A percentile compares a stretch with the other conserved stretches of the same genome.
phyloP scores from a whole-genome alignment of 2,797 vertebrate species.

The Anolis apletophallus region DNA sequence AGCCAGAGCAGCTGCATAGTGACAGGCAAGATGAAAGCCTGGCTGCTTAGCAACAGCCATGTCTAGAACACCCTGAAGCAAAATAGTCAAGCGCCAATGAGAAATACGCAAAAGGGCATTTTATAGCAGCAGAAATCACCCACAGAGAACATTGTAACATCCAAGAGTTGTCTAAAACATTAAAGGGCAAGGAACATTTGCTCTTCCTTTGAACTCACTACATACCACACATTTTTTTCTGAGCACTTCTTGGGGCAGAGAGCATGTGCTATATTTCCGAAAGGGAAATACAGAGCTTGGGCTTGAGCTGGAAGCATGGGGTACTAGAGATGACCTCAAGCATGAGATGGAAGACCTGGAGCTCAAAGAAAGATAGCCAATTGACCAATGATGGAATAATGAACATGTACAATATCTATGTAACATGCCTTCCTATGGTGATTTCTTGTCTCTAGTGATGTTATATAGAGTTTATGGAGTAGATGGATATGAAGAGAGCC shows the following conservation, averaged over 20 bases:
- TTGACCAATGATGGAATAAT: background rate
- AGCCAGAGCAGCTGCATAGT: constrained; percentile 42
- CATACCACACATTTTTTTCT: background rate
- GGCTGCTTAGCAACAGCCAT: constrained; percentile 62
- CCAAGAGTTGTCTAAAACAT: constrained; percentile 35
- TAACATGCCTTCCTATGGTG: background rate
- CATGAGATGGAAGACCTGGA: background rate
- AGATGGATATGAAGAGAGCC: no score
- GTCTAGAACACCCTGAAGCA: constrained; percentile 38
- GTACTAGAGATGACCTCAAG: background rate
- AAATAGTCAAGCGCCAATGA: constrained; percentile 39
- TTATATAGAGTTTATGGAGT: background rate
- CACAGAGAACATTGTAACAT: constrained; percentile 20
- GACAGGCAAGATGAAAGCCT: constrained; percentile 52
- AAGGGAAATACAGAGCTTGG: background rate
- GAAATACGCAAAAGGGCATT: constrained; percentile 50
- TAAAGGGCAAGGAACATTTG: background rate
- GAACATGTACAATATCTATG: background rate
- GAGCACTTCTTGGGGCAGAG: background rate
- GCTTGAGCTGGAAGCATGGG: background rate
- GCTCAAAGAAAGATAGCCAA: background rate
- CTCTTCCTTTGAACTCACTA: constrained; percentile 2
- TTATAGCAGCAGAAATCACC: constrained; percentile 29
- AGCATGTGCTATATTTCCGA: background rate
- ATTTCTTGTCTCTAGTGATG: background rate